Evolutionary conservation across 2,888 invertebrate genomes (phyloP).

Genomic region (Caenorhabditis auriculariae): DNA sequence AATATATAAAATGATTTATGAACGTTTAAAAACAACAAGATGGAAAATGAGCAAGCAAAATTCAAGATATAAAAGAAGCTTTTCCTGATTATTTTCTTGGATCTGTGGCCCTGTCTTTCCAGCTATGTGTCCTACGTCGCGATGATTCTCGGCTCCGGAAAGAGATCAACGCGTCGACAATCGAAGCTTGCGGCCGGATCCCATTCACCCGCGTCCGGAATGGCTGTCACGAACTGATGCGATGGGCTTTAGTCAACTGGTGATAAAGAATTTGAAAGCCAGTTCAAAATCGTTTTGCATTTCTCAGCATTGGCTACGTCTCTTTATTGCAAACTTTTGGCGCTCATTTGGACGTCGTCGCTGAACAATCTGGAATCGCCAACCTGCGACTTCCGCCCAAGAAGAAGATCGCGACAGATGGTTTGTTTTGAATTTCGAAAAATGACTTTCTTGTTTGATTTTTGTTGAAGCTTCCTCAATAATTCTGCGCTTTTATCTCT

Average conservation of each 20-base stretch:
- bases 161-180: constrained; percentile 18
- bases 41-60: too few species aligned
- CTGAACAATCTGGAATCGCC: constrained; percentile 25
- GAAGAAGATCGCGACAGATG: too few species aligned
- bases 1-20: too few species aligned
- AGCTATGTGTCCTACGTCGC: constrained; percentile 51
- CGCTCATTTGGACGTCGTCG: constrained; percentile 39
- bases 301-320: constrained; percentile 46
- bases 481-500: too few species aligned
- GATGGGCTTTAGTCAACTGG: constrained; percentile 56
- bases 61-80: too few species aligned
- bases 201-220: constrained; percentile 29
- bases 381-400: too few species aligned
- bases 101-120: too few species aligned
- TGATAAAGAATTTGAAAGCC: constrained; percentile 14
- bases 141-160: constrained; percentile 43
- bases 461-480: too few species aligned
- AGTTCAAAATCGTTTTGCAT: neutral
- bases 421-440: too few species aligned
- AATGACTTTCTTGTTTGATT: too few species aligned
- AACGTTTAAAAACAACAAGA: too few species aligned
- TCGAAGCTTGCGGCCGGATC: constrained; percentile 28
- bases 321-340: constrained; percentile 44
- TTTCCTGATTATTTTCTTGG: too few species aligned
- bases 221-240: constrained; percentile 40